Conservation (phyloP, 2,113 vertebrate genomes). For the Stegastes partitus region DNA sequence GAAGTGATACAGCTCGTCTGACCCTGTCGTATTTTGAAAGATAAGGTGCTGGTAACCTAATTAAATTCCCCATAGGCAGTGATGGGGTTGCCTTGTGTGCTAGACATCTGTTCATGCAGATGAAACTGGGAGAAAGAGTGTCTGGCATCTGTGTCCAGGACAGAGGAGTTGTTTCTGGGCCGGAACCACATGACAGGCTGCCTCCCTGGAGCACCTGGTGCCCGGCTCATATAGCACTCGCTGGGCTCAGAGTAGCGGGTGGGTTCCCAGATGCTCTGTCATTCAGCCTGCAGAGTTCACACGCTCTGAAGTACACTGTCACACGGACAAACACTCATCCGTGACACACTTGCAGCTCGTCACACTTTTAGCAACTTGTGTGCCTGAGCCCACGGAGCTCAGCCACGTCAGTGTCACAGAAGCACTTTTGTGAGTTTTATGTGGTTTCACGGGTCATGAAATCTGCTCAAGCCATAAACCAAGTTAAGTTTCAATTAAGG, state of each 20-base stretch:
- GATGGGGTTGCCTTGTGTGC: constrained; percentile 15
- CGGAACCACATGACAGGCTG: constrained; percentile 2
- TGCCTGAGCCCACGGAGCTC: not conserved
- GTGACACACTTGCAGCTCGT: constrained; percentile 2
- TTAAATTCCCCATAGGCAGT: not conserved
- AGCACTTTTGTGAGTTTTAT: constrained; percentile 52
- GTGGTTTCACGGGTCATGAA: constrained; percentile 69
- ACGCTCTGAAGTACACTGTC: constrained; percentile 5
- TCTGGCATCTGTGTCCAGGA: constrained; percentile 40
- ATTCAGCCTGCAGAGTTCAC: constrained; percentile 30
- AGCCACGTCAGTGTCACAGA: constrained; percentile 26
- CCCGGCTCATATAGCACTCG: not conserved
- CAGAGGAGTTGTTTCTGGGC: constrained; percentile 21
- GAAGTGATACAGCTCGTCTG: constrained; percentile 25
- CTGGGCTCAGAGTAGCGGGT: constrained; percentile 1
- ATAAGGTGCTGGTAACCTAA: constrained; percentile 20
- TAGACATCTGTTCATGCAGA: constrained; percentile 48
- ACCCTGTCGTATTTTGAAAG: constrained; percentile 33
- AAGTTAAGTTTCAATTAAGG: constrained; percentile 67
- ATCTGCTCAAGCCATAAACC: constrained; percentile 63
- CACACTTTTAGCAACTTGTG: constrained; percentile 9
- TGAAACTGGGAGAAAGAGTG: not conserved
- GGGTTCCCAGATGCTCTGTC: constrained; percentile 25
- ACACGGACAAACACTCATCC: not conserved
- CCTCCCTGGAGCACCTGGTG: constrained; percentile 38